Percentiles rank a stretch among this genome's conserved stretches.
phyloP scores from a whole-genome alignment of 1,140 invertebrate genomes.

The Heliconius nattereri region DNA sequence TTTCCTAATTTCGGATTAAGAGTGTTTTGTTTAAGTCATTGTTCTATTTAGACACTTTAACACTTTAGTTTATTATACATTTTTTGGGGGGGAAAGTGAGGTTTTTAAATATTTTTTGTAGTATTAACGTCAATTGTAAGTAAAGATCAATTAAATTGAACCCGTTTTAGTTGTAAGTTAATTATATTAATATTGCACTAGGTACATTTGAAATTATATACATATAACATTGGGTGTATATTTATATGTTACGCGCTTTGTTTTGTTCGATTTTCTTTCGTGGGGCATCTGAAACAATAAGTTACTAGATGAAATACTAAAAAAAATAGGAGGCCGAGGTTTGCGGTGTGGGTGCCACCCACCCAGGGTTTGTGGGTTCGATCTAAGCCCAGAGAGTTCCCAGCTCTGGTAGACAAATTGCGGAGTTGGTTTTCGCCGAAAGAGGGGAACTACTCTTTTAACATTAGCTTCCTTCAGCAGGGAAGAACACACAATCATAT shows the following conservation, averaged over 20 bases:
- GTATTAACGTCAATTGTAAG: conserved; percentile 16
- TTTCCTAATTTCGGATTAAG: not conserved
- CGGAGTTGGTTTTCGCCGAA: too few species aligned
- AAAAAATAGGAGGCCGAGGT: too few species aligned
- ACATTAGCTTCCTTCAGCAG: too few species aligned
- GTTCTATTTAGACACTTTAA: not conserved
- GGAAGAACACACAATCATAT: too few species aligned
- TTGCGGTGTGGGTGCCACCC: too few species aligned
- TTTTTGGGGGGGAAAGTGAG: not conserved
- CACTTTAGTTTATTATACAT: conserved; percentile 18
- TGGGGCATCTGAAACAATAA: conserved; percentile 60
- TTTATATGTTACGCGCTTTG: conserved; percentile 30
- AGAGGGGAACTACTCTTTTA: too few species aligned
- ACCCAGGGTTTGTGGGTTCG: too few species aligned
- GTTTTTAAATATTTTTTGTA: conserved; percentile 15
- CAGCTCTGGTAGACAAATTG: too few species aligned
- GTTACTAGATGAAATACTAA: too few species aligned
- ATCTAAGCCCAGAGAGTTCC: too few species aligned
- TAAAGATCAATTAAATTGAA: conserved; percentile 21
- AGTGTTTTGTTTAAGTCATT: conserved; percentile 18
- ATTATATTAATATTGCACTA: conserved; percentile 32
- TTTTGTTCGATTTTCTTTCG: not conserved
- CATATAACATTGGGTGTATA: conserved; percentile 18
- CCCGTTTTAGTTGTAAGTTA: conserved; percentile 22
- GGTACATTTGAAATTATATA: conserved; percentile 18